Base-by-base conservation (phyloP, 2,888 invertebrate genomes). In the Suillia variegata region DNA sequence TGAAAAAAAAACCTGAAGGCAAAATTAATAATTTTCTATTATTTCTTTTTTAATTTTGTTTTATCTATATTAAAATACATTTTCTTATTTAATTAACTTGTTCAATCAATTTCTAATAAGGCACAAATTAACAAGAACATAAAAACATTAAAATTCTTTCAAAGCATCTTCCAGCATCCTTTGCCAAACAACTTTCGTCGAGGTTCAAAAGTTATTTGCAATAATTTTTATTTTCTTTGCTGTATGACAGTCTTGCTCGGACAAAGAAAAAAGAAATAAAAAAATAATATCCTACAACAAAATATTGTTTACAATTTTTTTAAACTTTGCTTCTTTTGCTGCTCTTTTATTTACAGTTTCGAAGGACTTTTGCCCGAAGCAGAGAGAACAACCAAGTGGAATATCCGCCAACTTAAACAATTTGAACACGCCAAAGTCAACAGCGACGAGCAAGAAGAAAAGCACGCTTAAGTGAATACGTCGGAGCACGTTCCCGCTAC, bases 231-330 rank as follows among this genome's bases (percentile, higher is more conserved):
- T 56, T 53, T 34, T 51, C 51, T 22, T 42, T 52, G n/a, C n/a
- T n/a, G n/a, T n/a, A n/a, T n/a, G n/a, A n/a, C n/a, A n/a, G 49
- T 50, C 59, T 8, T 8, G 31, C 31, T 38, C 8, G n/a, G 38
- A 5, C 38, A 38, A 38, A 13, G 10, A 8, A 38, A 12, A 38
- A 4, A 38, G n/a, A 8, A 12, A 38, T 10, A 38, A 38, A 38
- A 38, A 3, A 38, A 38, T 13, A 38, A 38, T n/a, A 13, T n/a
- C n/a, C n/a, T 18, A 20, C 20, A 56, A 22, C 34, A 57, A 55
- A 61, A 63, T 57, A 52, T 58, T 63, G 63, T 56, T 63, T 61
- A 61, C 58, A 63, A 59, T 63, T 61, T 60, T 53, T 49, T 54
- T 15, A 15, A 31, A 47, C 47, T 53, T 53, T 45, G 4, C 45